Evolutionary conservation across 1,140 invertebrate species (phyloP).

Genomic region (Pemphigus obesinymphae): DNA sequence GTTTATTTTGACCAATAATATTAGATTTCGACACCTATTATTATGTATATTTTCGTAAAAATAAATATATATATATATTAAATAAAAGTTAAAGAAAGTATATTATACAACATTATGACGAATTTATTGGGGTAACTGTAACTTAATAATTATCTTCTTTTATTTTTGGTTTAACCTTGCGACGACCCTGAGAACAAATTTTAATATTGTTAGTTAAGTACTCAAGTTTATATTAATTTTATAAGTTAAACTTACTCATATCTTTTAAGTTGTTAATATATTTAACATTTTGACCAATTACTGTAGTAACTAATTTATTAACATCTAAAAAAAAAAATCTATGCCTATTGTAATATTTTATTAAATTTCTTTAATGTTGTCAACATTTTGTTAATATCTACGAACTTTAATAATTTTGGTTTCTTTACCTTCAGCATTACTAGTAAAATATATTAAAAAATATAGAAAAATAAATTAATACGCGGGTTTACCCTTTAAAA

Average conservation of each 20-base stretch:
- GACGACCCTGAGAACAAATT: neutral
- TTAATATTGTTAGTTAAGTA: neutral
- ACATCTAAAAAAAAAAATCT: neutral
- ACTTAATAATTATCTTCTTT: neutral
- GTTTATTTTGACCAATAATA: no score
- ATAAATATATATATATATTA: no score
- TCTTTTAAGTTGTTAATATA: slow-evolving; percentile 10
- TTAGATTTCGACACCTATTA: no score
- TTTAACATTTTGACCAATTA: slow-evolving; percentile 6
- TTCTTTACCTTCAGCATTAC: neutral
- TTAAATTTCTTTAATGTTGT: neutral
- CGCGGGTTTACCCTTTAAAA: no score
- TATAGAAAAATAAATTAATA: no score
- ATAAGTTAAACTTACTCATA: slow-evolving; percentile 11
- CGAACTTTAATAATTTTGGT: neutral
- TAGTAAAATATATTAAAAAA: no score
- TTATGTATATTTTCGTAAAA: no score
- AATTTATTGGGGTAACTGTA: neutral
- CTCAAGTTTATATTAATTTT: neutral
- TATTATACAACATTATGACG: neutral
- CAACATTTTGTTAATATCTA: neutral
- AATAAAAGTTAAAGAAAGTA: no score
- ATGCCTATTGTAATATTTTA: neutral
- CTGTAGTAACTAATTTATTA: neutral
- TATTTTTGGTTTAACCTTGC: neutral